These are phyloP conservation scores for Euglossa dilemma DNA, from an alignment of 1,140 invertebrate species.

Conservation along the genomic window DNA sequence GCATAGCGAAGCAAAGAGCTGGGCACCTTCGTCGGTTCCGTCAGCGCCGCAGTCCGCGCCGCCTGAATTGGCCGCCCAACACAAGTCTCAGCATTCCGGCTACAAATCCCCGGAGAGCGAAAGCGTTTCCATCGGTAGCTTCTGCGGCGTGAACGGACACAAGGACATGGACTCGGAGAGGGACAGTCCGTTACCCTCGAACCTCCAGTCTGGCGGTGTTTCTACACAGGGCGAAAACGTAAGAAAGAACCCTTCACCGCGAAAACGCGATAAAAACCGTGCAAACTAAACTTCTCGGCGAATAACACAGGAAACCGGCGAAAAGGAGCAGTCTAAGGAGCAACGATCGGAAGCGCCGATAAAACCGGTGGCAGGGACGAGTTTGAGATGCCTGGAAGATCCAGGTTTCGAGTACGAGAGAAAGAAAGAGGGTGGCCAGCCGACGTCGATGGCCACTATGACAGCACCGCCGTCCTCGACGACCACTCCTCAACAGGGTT, in stretches of 20 bases:
- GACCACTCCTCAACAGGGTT: constrained; percentile 62
- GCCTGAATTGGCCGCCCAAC: constrained; percentile 84
- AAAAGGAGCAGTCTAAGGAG: constrained; percentile 48
- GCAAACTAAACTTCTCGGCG: not conserved
- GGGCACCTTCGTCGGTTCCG: constrained; percentile 85
- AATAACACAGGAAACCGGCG: constrained; percentile 6
- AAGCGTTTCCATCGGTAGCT: constrained; percentile 80
- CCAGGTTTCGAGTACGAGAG: constrained; percentile 83
- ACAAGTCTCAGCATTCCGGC: constrained; percentile 79
- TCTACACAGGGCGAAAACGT: constrained; percentile 54
- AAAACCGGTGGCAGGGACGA: constrained; percentile 81
- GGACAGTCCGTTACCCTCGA: constrained; percentile 75
- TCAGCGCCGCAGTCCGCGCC: constrained; percentile 87
- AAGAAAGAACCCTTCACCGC: too few species aligned
- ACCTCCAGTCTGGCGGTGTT: constrained; percentile 42
- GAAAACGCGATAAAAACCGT: too few species aligned
- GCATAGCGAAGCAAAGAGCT: constrained; percentile 88
- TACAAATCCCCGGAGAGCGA: constrained; percentile 82
- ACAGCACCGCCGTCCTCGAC: constrained; percentile 49
- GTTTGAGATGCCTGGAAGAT: constrained; percentile 83
- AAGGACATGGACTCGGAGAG: constrained; percentile 80
- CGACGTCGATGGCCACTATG: constrained; percentile 53
- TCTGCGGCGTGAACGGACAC: constrained; percentile 79
- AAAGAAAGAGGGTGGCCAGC: constrained; percentile 56
- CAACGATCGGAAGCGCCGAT: constrained; percentile 57